Percentiles rank a stretch among this genome's conserved stretches.
These are phyloP conservation scores for Odontomachus brunneus DNA, from an alignment of 1,140 invertebrate species.

Conservation along the genomic window DNA sequence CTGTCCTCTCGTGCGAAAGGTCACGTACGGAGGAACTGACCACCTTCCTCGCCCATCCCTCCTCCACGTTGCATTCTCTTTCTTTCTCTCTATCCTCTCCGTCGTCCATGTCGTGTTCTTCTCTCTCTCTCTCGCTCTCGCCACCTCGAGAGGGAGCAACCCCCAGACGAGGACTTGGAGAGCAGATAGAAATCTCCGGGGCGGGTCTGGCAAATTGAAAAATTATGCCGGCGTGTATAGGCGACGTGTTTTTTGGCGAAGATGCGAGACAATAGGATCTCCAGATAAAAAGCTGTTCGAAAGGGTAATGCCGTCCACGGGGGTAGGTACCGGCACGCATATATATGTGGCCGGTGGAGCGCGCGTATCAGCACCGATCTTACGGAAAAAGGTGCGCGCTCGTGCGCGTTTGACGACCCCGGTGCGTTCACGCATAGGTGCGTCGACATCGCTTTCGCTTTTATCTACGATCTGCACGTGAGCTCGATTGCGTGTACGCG, in stretches of 20 bases:
- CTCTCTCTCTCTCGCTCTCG: not conserved
- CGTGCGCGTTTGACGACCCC: conserved; percentile 58
- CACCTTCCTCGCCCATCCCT: conserved; percentile 10
- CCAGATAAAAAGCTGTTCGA: conserved; percentile 74
- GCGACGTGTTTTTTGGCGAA: conserved; percentile 73
- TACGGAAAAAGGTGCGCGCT: conserved; percentile 65
- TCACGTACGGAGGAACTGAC: conserved; percentile 69
- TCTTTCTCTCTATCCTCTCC: not conserved
- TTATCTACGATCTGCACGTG: conserved; percentile 62
- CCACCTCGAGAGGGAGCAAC: conserved; percentile 52
- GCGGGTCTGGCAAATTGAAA: conserved; percentile 76
- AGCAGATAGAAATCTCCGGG: conserved; percentile 70
- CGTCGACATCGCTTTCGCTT: conserved; percentile 65
- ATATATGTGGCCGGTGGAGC: not conserved
- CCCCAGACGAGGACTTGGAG: conserved; percentile 60
- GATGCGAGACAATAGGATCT: conserved; percentile 73
- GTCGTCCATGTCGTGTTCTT: not conserved
- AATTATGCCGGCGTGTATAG: conserved; percentile 72
- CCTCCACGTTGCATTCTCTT: not conserved
- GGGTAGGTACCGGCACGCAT: conserved; percentile 27
- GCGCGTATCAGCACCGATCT: conserved; percentile 67
- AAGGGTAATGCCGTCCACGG: conserved; percentile 70
- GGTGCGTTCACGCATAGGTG: conserved; percentile 70
- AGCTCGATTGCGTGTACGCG: conserved; percentile 25
- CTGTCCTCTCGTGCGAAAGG: conserved; percentile 75